Evolutionary conservation across 1,140 invertebrate genomes (phyloP).

Genomic region (Drosophila busckii): DNA sequence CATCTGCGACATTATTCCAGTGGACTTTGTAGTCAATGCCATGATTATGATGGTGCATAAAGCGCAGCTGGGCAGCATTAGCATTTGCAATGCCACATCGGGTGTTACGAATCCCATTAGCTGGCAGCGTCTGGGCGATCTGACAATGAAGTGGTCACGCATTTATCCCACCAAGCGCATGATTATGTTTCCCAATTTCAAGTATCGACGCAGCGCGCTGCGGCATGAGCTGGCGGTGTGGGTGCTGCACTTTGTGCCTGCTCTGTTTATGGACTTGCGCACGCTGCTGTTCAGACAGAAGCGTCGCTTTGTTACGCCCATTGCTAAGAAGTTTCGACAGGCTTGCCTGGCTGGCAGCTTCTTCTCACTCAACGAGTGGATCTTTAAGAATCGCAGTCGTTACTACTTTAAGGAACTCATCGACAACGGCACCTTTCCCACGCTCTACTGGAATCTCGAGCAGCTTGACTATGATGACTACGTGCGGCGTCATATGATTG

Average conservation of each 20-base stretch:
- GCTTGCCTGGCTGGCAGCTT: slow-evolving; percentile 89
- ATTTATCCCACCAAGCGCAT: slow-evolving; percentile 89
- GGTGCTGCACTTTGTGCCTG: slow-evolving; percentile 88
- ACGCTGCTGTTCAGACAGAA: slow-evolving; percentile 83
- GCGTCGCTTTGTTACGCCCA: slow-evolving; percentile 91
- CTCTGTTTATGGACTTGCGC: slow-evolving; percentile 86
- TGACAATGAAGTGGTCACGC: slow-evolving; percentile 85
- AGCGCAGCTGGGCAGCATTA: slow-evolving; percentile 80
- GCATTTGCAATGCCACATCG: slow-evolving; percentile 95
- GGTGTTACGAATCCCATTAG: slow-evolving; percentile 89
- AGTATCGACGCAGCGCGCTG: slow-evolving; percentile 86
- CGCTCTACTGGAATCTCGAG: slow-evolving; percentile 64
- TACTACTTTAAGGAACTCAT: slow-evolving; percentile 80
- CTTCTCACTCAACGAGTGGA: slow-evolving; percentile 93
- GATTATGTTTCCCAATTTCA: slow-evolving; percentile 92
- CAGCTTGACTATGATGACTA: slow-evolving; percentile 85
- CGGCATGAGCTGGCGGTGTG: slow-evolving; percentile 86
- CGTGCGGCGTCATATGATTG: slow-evolving; percentile 86
- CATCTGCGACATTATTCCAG: slow-evolving; percentile 92
- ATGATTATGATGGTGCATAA: slow-evolving; percentile 87
- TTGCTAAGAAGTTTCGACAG: slow-evolving; percentile 88
- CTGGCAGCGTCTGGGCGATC: slow-evolving; percentile 88
- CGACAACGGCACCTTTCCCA: slow-evolving; percentile 29
- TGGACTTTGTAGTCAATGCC: slow-evolving; percentile 93
- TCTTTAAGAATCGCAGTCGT: slow-evolving; percentile 88